Conservation (phyloP, 2,113 vertebrate genomes). For the Hiodon alosoides region DNA sequence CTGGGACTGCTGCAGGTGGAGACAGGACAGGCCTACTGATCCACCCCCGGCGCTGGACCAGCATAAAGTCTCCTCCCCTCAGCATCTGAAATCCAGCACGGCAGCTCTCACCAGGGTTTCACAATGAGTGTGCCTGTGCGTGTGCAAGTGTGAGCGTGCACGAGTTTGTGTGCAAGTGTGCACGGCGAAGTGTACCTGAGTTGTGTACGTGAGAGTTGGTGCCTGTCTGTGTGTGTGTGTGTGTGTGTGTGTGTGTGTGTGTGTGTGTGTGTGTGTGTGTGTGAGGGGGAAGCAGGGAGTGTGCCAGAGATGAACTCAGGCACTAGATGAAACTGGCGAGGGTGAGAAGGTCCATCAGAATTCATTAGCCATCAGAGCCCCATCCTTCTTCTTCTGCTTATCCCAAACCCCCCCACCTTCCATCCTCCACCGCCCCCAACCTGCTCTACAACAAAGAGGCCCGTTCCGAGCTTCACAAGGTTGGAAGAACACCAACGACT, state of each 20-base stretch:
- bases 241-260: background rate
- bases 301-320: background rate
- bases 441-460: constrained; percentile 20
- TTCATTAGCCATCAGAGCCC: background rate
- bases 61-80: constrained; percentile 2
- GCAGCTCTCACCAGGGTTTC: background rate
- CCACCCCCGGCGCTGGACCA: background rate
- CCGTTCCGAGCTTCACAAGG: background rate
- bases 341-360: constrained; percentile 25
- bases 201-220: background rate
- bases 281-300: background rate
- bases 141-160: background rate
- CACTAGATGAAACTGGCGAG: background rate
- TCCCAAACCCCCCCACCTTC: constrained; percentile 13
- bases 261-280: too few species aligned
- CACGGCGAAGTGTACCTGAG: background rate
- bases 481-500: background rate
- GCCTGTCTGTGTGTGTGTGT: constrained; percentile 7
- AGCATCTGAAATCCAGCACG: background rate
- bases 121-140: background rate
- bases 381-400: background rate
- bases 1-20: constrained; percentile 96
- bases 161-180: background rate
- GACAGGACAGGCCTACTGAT: constrained; percentile 93
- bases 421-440: constrained; percentile 11